Evolutionary conservation across 2,797 vertebrate genomes (phyloP), one percentile per base, ranked within the genome.

Genomic region (Molossus molossus): DNA sequence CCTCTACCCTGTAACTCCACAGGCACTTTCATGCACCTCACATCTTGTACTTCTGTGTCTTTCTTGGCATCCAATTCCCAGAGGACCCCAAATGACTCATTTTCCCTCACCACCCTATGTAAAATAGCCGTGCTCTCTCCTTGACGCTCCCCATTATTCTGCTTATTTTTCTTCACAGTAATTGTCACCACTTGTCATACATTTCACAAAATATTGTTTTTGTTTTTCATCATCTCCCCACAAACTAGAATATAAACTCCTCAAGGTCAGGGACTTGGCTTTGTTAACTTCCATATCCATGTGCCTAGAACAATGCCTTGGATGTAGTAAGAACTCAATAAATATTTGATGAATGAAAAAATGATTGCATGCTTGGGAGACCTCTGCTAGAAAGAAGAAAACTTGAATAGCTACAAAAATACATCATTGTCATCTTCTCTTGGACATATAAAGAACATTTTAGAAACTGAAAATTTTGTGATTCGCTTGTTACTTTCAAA

Each of bases 331-430:
- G 75, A 60, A 5, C 57, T 50, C 18, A 90, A n/a, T n/a, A 85
- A 73, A 67, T n/a, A 89, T 2, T 64, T 60, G n/a, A 86, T 65
- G 11, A 65, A 53, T 50, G 25, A 85, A 58, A 79, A 89, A 58
- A 23, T 40, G 17, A 73, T 55, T 55, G 33, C 11, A 65, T 33
- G 1, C 21, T 80, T 76, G 33, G 20, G 29, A 76, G 55, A 37
- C 3, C 11, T 4, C n/a, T 37, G 53, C 11, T 55, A 86, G 33
- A 60, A 92, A 81, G 60, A 88, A 91, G 37, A 18, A 69, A 86
- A 92, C 23, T 69, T 67, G n/a, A 81, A 60, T 55, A 82, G 9
- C 48, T 82, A 21, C 21, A 82, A 84, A 92, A 94, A 50, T 70
- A 81, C 12, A 37, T 76, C 72, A 18, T 21, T 57, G 20, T 40